Conservation (phyloP, 2,797 vertebrate species). For the Gymnopithys bicolor region DNA sequence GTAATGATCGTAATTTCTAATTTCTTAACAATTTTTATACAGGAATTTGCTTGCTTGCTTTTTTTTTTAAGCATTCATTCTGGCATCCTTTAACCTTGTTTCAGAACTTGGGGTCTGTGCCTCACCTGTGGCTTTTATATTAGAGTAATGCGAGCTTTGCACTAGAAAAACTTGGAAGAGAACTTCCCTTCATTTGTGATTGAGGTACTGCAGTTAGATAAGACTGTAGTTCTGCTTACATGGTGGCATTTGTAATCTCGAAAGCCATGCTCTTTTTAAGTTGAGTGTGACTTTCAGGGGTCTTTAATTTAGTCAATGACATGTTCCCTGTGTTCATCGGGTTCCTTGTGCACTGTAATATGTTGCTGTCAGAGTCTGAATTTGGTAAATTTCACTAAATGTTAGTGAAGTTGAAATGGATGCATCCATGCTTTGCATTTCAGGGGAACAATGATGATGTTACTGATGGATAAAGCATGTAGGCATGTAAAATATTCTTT, state of each 20-base stretch:
- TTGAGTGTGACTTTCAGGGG: not conserved
- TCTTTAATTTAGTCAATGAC: not conserved
- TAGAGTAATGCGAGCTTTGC: not conserved
- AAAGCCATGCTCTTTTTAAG: not conserved
- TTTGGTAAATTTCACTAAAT: not conserved
- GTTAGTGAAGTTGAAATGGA: not conserved
- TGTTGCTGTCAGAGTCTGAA: fast-evolving
- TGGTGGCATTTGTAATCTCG: not conserved
- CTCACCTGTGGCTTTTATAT: not conserved
- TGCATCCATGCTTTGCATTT: not conserved
- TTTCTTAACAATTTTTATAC: not conserved
- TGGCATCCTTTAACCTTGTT: not conserved
- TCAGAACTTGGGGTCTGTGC: not conserved
- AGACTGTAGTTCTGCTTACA: not conserved
- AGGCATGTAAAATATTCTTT: not conserved
- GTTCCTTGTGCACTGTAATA: not conserved
- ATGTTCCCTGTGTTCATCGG: not conserved
- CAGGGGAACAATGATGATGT: not conserved
- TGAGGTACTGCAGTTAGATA: not conserved
- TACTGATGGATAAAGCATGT: not conserved
- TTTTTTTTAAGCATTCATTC: not conserved
- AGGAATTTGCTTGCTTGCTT: not conserved
- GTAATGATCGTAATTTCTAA: not conserved
- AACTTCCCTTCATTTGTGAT: not conserved
- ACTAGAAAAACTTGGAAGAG: not conserved